Evolutionary conservation across 23 tunicate genomes (phyloP).

Genomic region (Trididemnum nubilum): DNA sequence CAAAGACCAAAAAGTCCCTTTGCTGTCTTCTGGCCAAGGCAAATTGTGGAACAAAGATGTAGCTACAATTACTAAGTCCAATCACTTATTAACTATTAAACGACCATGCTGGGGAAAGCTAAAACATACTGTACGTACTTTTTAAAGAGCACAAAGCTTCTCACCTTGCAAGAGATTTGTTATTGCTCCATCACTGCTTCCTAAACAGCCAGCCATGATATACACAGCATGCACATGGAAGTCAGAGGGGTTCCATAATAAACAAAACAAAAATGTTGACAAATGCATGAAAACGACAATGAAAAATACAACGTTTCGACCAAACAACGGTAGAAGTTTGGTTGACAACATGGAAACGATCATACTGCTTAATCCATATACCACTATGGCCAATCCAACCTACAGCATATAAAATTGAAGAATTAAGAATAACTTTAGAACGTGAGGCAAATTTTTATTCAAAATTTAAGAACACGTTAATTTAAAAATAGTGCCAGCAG

Average conservation of each 20-base stretch:
- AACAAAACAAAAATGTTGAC: background rate
- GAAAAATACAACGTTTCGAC: constrained; percentile 39
- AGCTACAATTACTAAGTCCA: too few relatives aligned
- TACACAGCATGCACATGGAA: constrained; percentile 20
- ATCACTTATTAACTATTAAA: too few relatives aligned
- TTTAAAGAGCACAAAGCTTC: too few relatives aligned
- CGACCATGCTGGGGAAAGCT: too few relatives aligned
- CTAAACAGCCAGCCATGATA: constrained; percentile 27
- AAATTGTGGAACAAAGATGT: too few relatives aligned
- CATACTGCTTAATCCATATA: constrained; percentile 50
- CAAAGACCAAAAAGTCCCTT: too few relatives aligned
- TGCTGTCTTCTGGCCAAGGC: too few relatives aligned
- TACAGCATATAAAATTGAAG: background rate
- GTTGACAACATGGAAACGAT: constrained; percentile 22
- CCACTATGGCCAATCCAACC: constrained; percentile 49
- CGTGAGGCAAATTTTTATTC: too few relatives aligned
- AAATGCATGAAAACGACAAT: constrained; percentile 16
- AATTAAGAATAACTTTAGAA: too few relatives aligned
- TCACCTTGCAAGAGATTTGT: constrained; percentile 56
- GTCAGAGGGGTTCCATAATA: constrained; percentile 28
- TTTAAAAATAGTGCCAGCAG: too few relatives aligned
- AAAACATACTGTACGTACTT: too few relatives aligned
- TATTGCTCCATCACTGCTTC: constrained; percentile 60
- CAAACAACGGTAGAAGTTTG: constrained; percentile 45
- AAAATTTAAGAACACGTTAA: too few relatives aligned